Evolutionary conservation across 2,797 vertebrate genomes (phyloP).

Genomic region (Sebastes oblongus): DNA sequence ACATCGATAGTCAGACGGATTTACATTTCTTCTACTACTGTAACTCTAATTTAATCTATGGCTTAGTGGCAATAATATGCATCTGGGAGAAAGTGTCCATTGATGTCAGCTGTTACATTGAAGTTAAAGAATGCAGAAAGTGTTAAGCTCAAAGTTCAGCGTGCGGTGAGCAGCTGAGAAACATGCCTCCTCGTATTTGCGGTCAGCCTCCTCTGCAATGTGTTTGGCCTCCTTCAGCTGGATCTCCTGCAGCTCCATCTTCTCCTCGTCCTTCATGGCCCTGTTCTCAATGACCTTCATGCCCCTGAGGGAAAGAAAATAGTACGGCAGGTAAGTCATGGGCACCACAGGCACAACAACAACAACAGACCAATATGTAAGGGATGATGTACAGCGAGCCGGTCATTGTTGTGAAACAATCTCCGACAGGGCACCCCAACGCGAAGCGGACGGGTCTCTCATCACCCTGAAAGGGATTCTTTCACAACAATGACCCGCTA

Average conservation of each 20-base stretch:
- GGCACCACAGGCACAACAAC: not conserved
- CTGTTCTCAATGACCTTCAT: constrained; percentile 99
- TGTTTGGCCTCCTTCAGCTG: constrained; percentile 99
- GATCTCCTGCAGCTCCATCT: constrained; percentile 99
- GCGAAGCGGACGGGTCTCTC: too few species aligned
- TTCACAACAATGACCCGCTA: too few species aligned
- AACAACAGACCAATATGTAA: not conserved
- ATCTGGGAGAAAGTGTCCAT: not conserved
- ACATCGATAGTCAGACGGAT: not conserved
- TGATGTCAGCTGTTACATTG: not conserved
- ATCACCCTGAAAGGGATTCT: not conserved
- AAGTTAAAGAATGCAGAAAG: not conserved
- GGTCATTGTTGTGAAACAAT: too few species aligned
- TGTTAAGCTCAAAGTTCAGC: not conserved
- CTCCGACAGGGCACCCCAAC: too few species aligned
- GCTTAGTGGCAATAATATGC: not conserved
- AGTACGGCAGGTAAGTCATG: not conserved
- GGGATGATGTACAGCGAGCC: too few species aligned
- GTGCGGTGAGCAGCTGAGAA: constrained; percentile 29
- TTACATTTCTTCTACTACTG: not conserved
- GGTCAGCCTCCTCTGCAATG: constrained; percentile 98
- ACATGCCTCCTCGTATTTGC: constrained; percentile 98
- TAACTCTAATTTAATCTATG: not conserved
- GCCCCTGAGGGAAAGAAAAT: constrained; percentile 81
- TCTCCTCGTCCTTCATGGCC: constrained; percentile 98